Evolutionary conservation across 2,113 vertebrate genomes (phyloP).

Genomic region (Oncorhynchus nerka): DNA sequence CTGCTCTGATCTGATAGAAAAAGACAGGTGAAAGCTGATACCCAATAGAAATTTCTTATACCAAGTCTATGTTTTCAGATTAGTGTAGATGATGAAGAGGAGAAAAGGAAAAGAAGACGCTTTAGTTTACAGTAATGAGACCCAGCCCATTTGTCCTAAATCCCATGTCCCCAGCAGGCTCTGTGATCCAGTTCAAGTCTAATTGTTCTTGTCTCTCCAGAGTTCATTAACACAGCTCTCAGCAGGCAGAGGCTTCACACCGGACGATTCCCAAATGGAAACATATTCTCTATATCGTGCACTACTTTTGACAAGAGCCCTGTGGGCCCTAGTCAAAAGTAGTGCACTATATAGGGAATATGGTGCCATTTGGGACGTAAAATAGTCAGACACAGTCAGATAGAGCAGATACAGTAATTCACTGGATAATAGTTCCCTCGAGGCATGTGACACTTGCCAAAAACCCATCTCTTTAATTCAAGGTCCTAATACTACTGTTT

Average conservation of each 20-base stretch:
- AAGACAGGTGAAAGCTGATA: background rate
- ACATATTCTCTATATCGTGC: no score
- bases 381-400: slow-evolving; percentile 18
- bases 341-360: no score
- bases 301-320: no score
- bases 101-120: background rate
- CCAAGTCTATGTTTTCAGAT: background rate
- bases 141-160: slow-evolving; percentile 56
- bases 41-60: background rate
- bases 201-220: slow-evolving; percentile 56
- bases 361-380: background rate
- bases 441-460: slow-evolving; percentile 58
- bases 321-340: no score
- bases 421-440: slow-evolving; percentile 25
- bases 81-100: background rate
- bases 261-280: background rate
- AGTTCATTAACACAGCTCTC: slow-evolving; percentile 56
- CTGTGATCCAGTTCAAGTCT: slow-evolving; percentile 65
- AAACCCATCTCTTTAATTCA: slow-evolving; percentile 9
- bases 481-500: background rate
- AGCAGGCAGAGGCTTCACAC: background rate
- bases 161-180: slow-evolving; percentile 51
- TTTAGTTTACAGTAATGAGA: no score
- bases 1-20: slow-evolving; percentile 14
- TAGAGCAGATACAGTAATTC: slow-evolving; percentile 22